phyloP scores from a whole-genome alignment of 2,113 vertebrate genomes.

The Acanthochromis polyacanthus region DNA sequence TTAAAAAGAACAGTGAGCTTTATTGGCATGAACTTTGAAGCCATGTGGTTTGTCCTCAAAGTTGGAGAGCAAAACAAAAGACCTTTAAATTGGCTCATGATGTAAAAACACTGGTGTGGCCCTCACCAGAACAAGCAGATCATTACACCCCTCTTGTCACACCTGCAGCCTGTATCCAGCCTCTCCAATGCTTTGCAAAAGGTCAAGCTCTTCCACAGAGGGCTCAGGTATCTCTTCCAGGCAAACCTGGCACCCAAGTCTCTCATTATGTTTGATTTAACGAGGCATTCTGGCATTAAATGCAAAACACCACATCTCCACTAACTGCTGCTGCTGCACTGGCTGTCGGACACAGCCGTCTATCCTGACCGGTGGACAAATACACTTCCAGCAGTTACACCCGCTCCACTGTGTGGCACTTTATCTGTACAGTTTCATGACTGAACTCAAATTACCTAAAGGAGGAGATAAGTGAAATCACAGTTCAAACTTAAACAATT shows the following conservation, averaged over 20 bases:
- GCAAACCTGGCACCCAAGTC: slow-evolving; percentile 38
- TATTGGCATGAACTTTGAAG: slow-evolving; percentile 60
- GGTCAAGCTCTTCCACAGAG: slow-evolving; percentile 85
- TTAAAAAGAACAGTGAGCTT: slow-evolving; percentile 38
- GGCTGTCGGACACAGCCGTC: slow-evolving; percentile 26
- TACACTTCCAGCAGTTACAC: slow-evolving; percentile 44
- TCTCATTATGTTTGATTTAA: slow-evolving; percentile 57
- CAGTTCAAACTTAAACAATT: slow-evolving; percentile 70
- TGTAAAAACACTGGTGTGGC: slow-evolving; percentile 92
- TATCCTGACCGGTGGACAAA: slow-evolving; percentile 45
- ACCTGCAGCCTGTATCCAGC: slow-evolving; percentile 87
- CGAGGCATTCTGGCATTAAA: slow-evolving; percentile 44
- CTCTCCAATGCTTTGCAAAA: slow-evolving; percentile 81
- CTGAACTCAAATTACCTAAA: slow-evolving; percentile 58
- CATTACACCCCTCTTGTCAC: slow-evolving; percentile 88
- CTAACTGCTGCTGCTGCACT: not conserved
- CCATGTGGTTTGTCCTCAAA: slow-evolving; percentile 86
- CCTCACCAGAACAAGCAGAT: slow-evolving; percentile 91
- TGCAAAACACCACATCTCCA: slow-evolving; percentile 15
- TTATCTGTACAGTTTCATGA: slow-evolving; percentile 55
- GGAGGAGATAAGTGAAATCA: slow-evolving; percentile 44
- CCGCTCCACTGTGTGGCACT: slow-evolving; percentile 22
- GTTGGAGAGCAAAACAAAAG: slow-evolving; percentile 92
- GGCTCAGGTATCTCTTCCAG: slow-evolving; percentile 50
- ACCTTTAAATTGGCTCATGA: slow-evolving; percentile 94